Evolutionary conservation across 2,888 invertebrate species (phyloP), one percentile per base, ranked within the genome.

Genomic region (Rhagium mordax): DNA sequence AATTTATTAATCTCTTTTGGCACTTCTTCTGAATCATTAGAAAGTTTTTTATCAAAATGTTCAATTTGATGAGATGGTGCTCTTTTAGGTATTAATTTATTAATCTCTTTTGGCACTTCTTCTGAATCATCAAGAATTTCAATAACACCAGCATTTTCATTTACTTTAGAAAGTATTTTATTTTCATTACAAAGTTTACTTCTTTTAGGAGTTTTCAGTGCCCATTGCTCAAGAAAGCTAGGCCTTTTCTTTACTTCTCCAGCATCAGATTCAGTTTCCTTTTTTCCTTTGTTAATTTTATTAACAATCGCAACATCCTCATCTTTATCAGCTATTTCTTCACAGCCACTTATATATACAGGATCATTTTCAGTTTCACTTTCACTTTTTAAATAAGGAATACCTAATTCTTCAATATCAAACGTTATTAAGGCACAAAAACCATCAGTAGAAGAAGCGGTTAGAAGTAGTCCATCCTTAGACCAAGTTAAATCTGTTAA

Each of bases 401-500:
- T 84, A 5, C 96, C 96, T 13, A 96, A 86, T 88, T 96, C 96
- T 13, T 90, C 91, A 6, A 90, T 88, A 33, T 91, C 90, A 87
- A 97, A 96, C n/a, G 93, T 92, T 20, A 96, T 90, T 65, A 97
- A 89, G 0, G 96, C 94, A 86, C 96, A 96, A 86, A 94, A 98
- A 1, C 97, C 97, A 88, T 98, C 97, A 0, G 95, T 95, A 13
- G 97, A 97, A 2, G 96, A 95, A 0, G 94, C 93, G 5, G 95
- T 90, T 71, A 97, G 87, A 67, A 94, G 87, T 72, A 89, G 88
- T 0, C 96, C 97, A 89, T 97, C 94, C 10, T 89, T 88, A 0
- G 96, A 95, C 97, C 97, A 98, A 0, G 95, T 88, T n/a, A 97
- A 83, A 87, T 97, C 97, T 6, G 95, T 96, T 53, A 98, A 89